Percentiles rank a stretch among this genome's conserved stretches.
These are phyloP conservation scores for Limnodromus scolopaceus DNA, from an alignment of 2,797 vertebrate species.

Conservation along the genomic window DNA sequence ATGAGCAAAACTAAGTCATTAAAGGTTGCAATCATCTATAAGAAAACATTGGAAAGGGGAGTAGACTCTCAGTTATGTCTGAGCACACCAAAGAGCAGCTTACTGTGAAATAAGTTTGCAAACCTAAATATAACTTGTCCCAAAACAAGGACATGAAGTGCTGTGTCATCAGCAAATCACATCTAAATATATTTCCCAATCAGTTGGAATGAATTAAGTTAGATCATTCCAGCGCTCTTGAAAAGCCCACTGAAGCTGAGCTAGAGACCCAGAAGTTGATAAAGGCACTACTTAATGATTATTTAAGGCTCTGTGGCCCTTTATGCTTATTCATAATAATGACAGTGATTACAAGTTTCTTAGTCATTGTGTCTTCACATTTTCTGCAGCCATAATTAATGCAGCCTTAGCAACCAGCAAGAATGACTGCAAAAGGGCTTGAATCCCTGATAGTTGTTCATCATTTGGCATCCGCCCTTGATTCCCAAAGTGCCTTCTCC, in stretches of 20 bases:
- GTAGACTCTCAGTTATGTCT: not conserved
- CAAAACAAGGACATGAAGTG: conserved; percentile 4
- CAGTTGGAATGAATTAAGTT: not conserved
- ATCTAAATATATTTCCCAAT: conserved; percentile 22
- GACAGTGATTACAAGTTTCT: not conserved
- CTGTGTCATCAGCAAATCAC: conserved; percentile 27
- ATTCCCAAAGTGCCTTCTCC: not conserved
- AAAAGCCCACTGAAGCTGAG: not conserved
- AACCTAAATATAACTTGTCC: conserved; percentile 50
- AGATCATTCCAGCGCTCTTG: not conserved
- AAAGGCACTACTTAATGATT: not conserved
- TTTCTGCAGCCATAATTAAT: not conserved
- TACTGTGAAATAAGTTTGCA: conserved; percentile 31
- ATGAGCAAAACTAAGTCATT: not conserved
- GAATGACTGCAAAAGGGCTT: not conserved
- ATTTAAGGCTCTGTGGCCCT: not conserved
- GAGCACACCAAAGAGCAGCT: not conserved
- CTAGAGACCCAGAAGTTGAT: not conserved
- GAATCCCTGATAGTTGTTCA: not conserved
- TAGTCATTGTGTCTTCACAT: not conserved
- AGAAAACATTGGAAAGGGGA: not conserved
- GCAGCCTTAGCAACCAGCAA: not conserved
- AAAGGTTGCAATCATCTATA: not conserved
- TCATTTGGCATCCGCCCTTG: not conserved
- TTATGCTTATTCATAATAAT: not conserved